Conservation (phyloP, 2,113 vertebrate genomes). For the Vimba vimba region DNA sequence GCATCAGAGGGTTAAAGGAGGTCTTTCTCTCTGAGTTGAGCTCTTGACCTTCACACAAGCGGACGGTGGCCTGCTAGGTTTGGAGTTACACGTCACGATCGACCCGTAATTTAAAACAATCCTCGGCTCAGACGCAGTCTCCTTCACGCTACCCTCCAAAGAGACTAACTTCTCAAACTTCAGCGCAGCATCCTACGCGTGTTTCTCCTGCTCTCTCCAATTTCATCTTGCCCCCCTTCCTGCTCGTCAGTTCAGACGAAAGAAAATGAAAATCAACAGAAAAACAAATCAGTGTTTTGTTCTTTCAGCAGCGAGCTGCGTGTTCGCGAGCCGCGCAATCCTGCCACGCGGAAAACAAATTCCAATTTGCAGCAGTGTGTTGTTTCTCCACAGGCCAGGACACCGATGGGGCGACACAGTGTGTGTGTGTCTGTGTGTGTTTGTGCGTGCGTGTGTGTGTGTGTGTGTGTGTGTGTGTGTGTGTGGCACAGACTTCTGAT, state of each 20-base stretch:
- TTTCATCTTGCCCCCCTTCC: not conserved
- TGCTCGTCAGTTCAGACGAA: slow-evolving; percentile 9
- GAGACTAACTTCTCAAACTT: slow-evolving; percentile 30
- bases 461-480: slow-evolving; percentile 11
- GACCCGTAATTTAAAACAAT: slow-evolving; percentile 23
- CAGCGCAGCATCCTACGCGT: not conserved
- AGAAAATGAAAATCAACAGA: slow-evolving; percentile 43
- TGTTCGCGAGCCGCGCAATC: not conserved
- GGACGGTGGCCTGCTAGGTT: not conserved
- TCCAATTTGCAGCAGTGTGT: slow-evolving; percentile 36
- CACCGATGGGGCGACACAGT: not conserved
- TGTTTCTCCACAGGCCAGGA: slow-evolving; percentile 36
- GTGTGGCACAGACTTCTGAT: not conserved
- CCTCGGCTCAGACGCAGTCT: not conserved
- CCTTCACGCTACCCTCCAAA: slow-evolving; percentile 29
- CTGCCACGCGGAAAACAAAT: slow-evolving; percentile 37
- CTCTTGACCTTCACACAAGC: slow-evolving; percentile 11
- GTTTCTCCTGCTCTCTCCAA: not conserved
- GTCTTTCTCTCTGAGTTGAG: not conserved
- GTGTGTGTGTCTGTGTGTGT: not conserved
- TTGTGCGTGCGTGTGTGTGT: slow-evolving; percentile 3
- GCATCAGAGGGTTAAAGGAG: not conserved
- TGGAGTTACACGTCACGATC: not conserved
- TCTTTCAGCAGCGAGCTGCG: not conserved
- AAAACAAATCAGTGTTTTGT: slow-evolving; percentile 48